These are phyloP conservation scores for Anagyrus pseudococci DNA, from an alignment of 2,888 invertebrate species.

Conservation along the genomic window DNA sequence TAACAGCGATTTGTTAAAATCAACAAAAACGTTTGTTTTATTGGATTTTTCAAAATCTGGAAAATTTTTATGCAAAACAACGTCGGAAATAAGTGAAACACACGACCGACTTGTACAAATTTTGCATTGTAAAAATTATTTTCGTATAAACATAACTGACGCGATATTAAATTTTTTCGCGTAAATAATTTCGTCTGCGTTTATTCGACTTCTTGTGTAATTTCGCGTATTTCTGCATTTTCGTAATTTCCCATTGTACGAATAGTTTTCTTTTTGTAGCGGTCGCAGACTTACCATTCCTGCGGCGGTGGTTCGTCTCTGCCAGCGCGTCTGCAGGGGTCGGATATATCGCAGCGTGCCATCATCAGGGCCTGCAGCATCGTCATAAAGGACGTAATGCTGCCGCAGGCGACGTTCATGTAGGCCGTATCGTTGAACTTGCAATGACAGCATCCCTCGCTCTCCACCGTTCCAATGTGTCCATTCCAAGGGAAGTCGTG, in stretches of 20 bases:
- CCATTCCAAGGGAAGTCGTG: constrained; percentile 29
- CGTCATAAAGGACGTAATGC: constrained; percentile 52
- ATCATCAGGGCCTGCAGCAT: constrained; percentile 52
- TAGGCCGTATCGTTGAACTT: constrained; percentile 54
- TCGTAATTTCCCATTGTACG: too few species aligned
- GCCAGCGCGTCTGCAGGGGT: constrained; percentile 56
- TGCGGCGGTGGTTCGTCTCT: constrained; percentile 46
- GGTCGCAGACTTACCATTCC: constrained; percentile 51
- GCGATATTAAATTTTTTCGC: too few species aligned
- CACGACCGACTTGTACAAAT: too few species aligned
- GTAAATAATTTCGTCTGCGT: too few species aligned
- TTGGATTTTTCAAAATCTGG: too few species aligned
- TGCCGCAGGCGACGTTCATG: constrained; percentile 49
- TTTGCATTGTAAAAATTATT: too few species aligned
- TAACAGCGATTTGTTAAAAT: neutral
- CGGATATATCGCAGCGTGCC: constrained; percentile 54
- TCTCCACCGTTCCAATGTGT: constrained; percentile 6
- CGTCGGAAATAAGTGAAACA: too few species aligned
- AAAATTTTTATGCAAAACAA: too few species aligned
- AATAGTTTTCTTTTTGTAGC: too few species aligned
- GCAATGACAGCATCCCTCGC: constrained; percentile 47
- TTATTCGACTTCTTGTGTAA: too few species aligned
- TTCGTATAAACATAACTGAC: too few species aligned
- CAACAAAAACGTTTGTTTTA: neutral
- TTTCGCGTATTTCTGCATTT: too few species aligned